Evolutionary conservation across 2,888 invertebrate genomes (phyloP), one percentile per base, ranked within the genome.

Genomic region (Tipula lateralis): DNA sequence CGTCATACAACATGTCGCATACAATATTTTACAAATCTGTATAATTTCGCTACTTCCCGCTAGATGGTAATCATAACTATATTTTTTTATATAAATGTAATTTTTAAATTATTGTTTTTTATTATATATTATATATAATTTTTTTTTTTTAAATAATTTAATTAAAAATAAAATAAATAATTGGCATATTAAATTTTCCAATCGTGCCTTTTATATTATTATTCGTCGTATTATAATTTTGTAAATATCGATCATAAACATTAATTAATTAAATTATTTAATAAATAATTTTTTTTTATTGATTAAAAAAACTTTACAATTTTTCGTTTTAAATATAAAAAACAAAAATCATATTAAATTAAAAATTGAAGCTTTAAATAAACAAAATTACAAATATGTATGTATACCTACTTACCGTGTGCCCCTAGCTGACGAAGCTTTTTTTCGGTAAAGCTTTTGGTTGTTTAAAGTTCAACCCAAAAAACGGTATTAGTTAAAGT

Each of bases 91-190:
- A 24, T 50, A 6, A 36, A 50, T 66, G 66, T 66, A 66, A 66
- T 66, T 66, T 66, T 66, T 66, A 66, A 66, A 66, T 66, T 66
- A 66, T 66, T 66, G 66, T 66, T 66, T 66, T 39, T 50, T 50
- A 50, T 50, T 50, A 50, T 16, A 50, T 1, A 50, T 50, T 16
- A 50, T 50, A 24, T 4, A n/a, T 16, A 44, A 16, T 66, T 66
- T 66, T 24, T 66, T 66, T 24, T 24, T 66, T 66, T 66, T 24
- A 9, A 24, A 66, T 66, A 16, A 50, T 66, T 66, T 66, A 66
- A 24, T 66, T 24, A 66, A 66, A 66, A 66, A 6, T 9, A 24
- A 66, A 66, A 66, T 66, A 66, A 66, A 66, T 66, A 66, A 66
- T 66, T 66, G 66, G 66, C 66, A 66, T 66, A 66, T 66, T 66